Evolutionary conservation across 2,888 invertebrate species (phyloP).

Genomic region (Pollenia griseotomentosa): DNA sequence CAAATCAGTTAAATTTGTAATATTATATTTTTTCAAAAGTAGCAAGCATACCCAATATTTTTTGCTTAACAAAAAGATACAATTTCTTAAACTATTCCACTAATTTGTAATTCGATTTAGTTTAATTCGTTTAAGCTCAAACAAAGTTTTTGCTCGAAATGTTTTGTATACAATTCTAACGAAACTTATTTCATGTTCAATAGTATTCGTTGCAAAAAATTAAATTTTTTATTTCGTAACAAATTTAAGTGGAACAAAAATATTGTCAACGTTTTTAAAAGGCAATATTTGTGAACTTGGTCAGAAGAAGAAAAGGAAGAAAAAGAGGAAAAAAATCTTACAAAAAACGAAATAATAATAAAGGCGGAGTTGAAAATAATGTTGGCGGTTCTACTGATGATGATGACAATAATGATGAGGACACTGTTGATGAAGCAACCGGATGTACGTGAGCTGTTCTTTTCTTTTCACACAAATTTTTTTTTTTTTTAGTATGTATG

Average conservation of each 20-base stretch:
- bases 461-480: constrained; percentile 37
- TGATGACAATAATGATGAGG: constrained; percentile 31
- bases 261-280: constrained; percentile 41
- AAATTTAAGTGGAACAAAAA: constrained; percentile 17
- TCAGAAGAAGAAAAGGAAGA: background rate
- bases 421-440: constrained; percentile 72
- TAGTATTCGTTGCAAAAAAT: constrained; percentile 14
- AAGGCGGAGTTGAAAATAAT: constrained; percentile 39
- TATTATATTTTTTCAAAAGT: background rate
- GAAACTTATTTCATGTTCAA: constrained; percentile 31
- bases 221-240: constrained; percentile 14
- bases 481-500: background rate
- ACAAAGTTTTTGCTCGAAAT: constrained; percentile 54
- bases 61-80: background rate
- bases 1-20: too few relatives aligned
- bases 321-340: background rate
- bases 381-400: constrained; percentile 25
- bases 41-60: background rate
- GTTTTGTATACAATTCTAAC: constrained; percentile 48
- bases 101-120: constrained; percentile 72
- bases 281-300: constrained; percentile 35
- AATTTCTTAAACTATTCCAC: constrained; percentile 59
- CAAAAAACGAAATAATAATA: constrained; percentile 34
- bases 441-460: constrained; percentile 73
- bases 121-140: constrained; percentile 63